Percentiles rank a stretch among this genome's conserved stretches.
phyloP scores from a whole-genome alignment of 2,797 vertebrate genomes.

The Danio tinwini region DNA sequence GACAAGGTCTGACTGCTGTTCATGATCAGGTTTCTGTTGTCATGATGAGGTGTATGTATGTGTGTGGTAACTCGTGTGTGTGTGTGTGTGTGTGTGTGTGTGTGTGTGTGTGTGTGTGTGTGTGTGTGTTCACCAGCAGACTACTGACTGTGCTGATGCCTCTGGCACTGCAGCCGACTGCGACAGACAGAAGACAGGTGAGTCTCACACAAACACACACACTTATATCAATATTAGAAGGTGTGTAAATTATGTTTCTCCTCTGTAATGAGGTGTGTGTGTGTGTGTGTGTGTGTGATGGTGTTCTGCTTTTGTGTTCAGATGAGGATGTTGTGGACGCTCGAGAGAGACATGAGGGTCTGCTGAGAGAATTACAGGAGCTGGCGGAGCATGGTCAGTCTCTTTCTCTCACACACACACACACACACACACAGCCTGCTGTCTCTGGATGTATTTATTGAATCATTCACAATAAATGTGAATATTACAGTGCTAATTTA shows the following conservation, averaged over 20 bases:
- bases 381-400: conserved; percentile 50
- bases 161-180: conserved; percentile 16
- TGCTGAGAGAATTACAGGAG: conserved; percentile 54
- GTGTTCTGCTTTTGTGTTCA: conserved; percentile 19
- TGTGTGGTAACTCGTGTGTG: background rate
- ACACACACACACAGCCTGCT: too few species aligned
- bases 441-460: too few species aligned
- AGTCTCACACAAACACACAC: background rate
- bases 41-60: background rate
- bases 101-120: background rate
- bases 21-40: background rate
- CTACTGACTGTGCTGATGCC: conserved; percentile 13
- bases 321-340: conserved; percentile 22
- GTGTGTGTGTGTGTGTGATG: too few species aligned
- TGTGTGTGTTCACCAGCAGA: background rate
- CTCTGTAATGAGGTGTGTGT: too few species aligned
- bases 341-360: conserved; percentile 49
- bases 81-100: background rate
- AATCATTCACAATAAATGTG: too few species aligned
- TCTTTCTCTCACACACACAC: too few species aligned
- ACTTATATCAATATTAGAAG: too few species aligned
- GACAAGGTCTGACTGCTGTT: conserved; percentile 43
- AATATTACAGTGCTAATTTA: too few species aligned
- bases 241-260: too few species aligned
- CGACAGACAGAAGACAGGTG: conserved; percentile 34